Conservation (phyloP, 2,797 vertebrate species). For the Catostomus latipinnis region DNA sequence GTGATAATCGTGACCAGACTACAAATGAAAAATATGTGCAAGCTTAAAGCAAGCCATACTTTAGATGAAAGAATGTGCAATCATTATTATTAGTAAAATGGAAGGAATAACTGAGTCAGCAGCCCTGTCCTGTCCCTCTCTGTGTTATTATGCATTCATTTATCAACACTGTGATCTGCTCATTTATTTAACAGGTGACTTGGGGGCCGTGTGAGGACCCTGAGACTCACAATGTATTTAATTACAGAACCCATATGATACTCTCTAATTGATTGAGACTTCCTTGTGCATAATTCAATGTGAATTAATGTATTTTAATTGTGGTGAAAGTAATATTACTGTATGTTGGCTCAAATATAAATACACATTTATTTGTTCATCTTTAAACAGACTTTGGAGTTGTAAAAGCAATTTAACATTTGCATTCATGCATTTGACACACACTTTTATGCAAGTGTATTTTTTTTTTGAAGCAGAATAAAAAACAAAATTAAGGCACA, state of each 20-base stretch:
- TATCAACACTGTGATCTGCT: slow-evolving; percentile 48
- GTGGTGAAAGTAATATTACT: too few species aligned
- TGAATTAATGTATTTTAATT: too few species aligned
- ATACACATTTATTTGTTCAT: too few species aligned
- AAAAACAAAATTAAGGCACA: too few species aligned
- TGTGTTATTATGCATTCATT: slow-evolving; percentile 40
- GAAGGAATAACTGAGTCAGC: slow-evolving; percentile 51
- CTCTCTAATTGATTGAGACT: slow-evolving; percentile 18
- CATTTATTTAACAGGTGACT: slow-evolving; percentile 42
- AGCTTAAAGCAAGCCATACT: not conserved
- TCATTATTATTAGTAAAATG: slow-evolving; percentile 5
- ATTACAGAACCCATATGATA: slow-evolving; percentile 35
- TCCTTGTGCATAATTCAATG: not conserved
- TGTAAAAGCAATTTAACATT: too few species aligned
- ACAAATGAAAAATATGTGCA: too few species aligned
- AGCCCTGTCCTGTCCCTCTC: slow-evolving; percentile 23
- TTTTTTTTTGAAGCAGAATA: too few species aligned
- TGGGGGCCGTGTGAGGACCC: slow-evolving; percentile 29
- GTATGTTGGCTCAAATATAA: too few species aligned
- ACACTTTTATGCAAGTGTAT: too few species aligned
- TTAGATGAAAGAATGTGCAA: slow-evolving; percentile 13
- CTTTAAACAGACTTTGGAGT: too few species aligned
- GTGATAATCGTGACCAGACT: too few species aligned
- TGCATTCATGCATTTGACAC: too few species aligned
- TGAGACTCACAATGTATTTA: slow-evolving; percentile 46